Evolutionary conservation across 2,797 vertebrate species (phyloP), one percentile per base, ranked within the genome.

Genomic region (Megaceryle alcyon): DNA sequence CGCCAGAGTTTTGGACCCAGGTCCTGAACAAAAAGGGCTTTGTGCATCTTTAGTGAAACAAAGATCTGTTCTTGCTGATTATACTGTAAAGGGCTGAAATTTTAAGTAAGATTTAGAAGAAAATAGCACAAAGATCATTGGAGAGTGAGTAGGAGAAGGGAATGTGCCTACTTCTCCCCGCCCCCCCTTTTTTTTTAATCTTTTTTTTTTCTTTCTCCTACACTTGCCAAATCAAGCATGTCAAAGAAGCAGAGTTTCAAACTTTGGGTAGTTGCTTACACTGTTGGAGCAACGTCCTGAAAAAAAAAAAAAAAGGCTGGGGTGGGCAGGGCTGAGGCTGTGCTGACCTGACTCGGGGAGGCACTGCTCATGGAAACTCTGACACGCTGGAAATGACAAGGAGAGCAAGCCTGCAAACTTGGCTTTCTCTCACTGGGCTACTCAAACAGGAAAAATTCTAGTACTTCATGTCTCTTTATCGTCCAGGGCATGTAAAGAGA

Each of bases 391-490:
- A 82, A 86, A 72, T 69, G 68, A 49, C 35, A 18, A 22, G 2
- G 6, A 75, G 35, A 76, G 31, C 3, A 1, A 77, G 92, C 54
- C 54, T 51, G 21, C 56, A 90, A 68, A 75, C 57, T 95, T 94
- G 86, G 64, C 83, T 92, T 10, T 6, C 46, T 79, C 37, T 95
- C 49, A 53, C 71, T 48, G 51, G 68, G 57, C 88, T 93, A 71
- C 77, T 88, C 93, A 94, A 87, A 94, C 75, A 82, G 86, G 88
- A 93, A 91, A 95, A 93, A 80, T 91, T 82, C 86, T 85, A 87
- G 53, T 80, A 61, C 33, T 85, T 89, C 81, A 91, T 75, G 49
- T 61, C 48, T 75, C 89, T 85, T 85, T 14, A 6, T 96, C 63
- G 1, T 84, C 60, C 53, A 75, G 15, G 16, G 53, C 57, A 41